These are phyloP conservation scores for Loxodonta africana DNA, from an alignment of 2,113 vertebrate species.

Conservation along the genomic window DNA sequence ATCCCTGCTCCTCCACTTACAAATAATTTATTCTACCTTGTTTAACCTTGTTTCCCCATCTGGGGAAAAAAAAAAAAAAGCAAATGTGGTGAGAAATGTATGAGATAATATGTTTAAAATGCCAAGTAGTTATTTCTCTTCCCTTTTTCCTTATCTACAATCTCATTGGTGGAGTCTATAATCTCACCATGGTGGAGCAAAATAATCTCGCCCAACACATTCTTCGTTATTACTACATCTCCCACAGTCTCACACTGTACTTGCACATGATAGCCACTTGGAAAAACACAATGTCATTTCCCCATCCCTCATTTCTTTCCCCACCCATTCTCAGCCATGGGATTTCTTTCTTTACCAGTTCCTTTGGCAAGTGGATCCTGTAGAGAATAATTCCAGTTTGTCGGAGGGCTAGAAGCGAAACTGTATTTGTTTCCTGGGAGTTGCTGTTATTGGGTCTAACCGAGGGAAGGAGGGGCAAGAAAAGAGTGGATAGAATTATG, in stretches of 20 bases:
- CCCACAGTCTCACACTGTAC: neutral
- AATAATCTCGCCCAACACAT: neutral
- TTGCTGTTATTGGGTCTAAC: slow-evolving; percentile 24
- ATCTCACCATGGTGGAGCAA: neutral
- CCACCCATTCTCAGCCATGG: neutral
- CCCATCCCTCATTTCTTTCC: neutral
- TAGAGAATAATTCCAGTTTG: slow-evolving; percentile 1
- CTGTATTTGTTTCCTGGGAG: neutral
- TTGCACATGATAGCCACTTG: neutral
- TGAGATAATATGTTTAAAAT: neutral
- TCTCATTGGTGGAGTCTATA: neutral
- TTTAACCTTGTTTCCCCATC: neutral
- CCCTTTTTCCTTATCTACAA: neutral
- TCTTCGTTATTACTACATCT: neutral
- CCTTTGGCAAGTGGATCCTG: neutral
- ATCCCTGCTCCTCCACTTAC: neutral
- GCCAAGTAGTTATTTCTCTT: neutral
- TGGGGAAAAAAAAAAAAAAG: neutral
- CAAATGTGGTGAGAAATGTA: neutral
- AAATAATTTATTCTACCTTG: neutral
- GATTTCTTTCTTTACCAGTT: slow-evolving; percentile 59
- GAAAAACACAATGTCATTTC: neutral
- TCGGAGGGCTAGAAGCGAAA: neutral
- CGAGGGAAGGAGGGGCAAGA: slow-evolving; percentile 35
- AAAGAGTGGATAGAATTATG: neutral